These are phyloP conservation scores for Brachyptera risi DNA, from an alignment of 2,888 invertebrate species.

Conservation along the genomic window DNA sequence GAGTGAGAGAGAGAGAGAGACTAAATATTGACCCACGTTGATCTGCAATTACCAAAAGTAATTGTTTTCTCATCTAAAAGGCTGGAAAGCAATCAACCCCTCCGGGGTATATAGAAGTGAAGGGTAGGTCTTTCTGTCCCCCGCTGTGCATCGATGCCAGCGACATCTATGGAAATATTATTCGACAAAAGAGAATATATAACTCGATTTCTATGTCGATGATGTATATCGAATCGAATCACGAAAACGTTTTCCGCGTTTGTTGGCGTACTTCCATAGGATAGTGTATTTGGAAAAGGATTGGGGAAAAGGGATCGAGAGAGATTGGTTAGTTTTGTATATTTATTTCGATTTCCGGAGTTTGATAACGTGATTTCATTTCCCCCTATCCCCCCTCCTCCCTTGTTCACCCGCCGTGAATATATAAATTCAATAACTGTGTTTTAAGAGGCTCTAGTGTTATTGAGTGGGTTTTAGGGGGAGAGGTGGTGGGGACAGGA, in stretches of 20 bases:
- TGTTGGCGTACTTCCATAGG: no score
- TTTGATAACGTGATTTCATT: background rate
- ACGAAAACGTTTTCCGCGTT: background rate
- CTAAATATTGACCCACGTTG: background rate
- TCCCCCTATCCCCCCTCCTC: no score
- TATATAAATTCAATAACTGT: background rate
- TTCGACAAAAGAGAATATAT: slow-evolving; percentile 25
- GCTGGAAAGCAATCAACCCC: no score
- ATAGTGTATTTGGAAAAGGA: no score
- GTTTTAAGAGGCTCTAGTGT: slow-evolving; percentile 5
- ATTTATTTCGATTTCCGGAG: background rate
- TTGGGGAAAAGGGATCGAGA: background rate
- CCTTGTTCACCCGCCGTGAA: no score
- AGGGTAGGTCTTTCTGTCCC: no score
- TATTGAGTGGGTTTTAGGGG: background rate
- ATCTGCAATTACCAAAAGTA: background rate
- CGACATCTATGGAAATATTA: background rate
- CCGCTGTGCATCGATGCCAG: no score
- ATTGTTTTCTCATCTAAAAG: slow-evolving; percentile 7
- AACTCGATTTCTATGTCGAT: slow-evolving; percentile 28
- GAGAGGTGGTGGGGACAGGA: slow-evolving; percentile 7
- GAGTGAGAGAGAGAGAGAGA: no score
- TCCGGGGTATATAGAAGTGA: no score
- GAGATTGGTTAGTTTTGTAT: background rate
- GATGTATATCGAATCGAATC: slow-evolving; percentile 27